Conservation (phyloP, 2,797 vertebrate genomes). For the Macroramphosus scolopax region DNA sequence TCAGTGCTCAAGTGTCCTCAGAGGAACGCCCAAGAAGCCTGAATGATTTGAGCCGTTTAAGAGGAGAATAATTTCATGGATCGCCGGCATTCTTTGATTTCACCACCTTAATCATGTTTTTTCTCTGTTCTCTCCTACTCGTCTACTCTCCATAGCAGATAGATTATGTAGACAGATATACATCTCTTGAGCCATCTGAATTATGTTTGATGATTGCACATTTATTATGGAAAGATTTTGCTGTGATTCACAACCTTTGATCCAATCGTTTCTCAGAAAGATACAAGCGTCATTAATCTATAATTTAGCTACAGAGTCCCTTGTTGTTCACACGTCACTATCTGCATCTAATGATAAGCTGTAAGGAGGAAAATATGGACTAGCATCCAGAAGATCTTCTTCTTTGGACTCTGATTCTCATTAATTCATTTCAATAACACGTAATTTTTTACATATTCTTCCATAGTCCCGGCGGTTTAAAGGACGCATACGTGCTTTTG, state of each 20-base stretch:
- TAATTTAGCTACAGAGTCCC: conserved; percentile 15
- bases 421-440: conserved; percentile 25
- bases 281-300: conserved; percentile 22
- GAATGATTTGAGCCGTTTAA: conserved; percentile 32
- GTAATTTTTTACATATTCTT: conserved; percentile 8
- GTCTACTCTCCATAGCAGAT: too few species aligned
- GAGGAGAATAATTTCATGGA: conserved; percentile 36
- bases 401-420: conserved; percentile 23
- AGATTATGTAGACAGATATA: conserved; percentile 21
- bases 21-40: conserved; percentile 27
- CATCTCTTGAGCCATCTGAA: conserved; percentile 14
- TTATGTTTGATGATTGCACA: conserved; percentile 30
- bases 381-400: neutral
- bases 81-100: conserved; percentile 47
- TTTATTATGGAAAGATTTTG: conserved; percentile 21
- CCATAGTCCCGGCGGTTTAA: neutral
- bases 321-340: conserved; percentile 6
- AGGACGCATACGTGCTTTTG: conserved; percentile 5
- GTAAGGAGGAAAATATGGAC: conserved; percentile 7
- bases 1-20: conserved; percentile 46
- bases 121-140: conserved; percentile 35
- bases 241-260: conserved; percentile 22
- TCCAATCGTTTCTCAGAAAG: conserved; percentile 15
- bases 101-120: conserved; percentile 28
- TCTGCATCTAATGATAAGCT: too few species aligned